phyloP scores from a whole-genome alignment of 2,888 invertebrate genomes.

The Harpagoxenus sublaevis region DNA sequence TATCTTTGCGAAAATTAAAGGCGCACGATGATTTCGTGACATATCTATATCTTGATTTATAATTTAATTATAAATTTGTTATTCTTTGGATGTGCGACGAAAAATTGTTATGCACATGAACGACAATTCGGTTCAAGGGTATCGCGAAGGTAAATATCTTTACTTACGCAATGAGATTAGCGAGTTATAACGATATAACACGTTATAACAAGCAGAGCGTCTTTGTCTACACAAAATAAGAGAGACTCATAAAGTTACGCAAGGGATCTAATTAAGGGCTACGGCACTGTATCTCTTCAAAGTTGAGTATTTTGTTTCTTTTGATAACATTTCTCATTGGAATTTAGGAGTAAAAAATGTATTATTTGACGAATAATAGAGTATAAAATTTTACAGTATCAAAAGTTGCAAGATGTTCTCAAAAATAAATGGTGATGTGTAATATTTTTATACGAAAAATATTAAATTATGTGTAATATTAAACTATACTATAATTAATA shows the following conservation, averaged over 20 bases:
- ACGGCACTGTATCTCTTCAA: neutral
- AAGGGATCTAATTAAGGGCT: neutral
- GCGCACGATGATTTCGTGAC: neutral
- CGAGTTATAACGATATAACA: neutral
- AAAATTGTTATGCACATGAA: constrained; percentile 45
- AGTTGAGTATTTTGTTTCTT: constrained; percentile 10
- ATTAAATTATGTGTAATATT: neutral
- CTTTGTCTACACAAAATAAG: neutral
- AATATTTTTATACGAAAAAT: neutral
- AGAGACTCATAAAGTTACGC: neutral
- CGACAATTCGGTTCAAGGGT: constrained; percentile 66
- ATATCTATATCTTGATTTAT: neutral
- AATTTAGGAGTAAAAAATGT: neutral
- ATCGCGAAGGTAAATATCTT: constrained; percentile 54
- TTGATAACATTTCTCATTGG: neutral
- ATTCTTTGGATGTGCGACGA: neutral
- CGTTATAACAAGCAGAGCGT: neutral
- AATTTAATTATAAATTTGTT: constrained; percentile 8
- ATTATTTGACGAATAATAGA: neutral
- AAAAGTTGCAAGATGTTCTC: neutral
- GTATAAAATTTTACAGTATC: neutral
- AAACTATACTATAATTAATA: constrained; percentile 10
- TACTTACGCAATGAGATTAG: neutral
- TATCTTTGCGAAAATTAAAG: neutral
- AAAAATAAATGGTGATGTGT: neutral